phyloP scores from a whole-genome alignment of 2,113 vertebrate genomes.

The Accipiter cooperii region DNA sequence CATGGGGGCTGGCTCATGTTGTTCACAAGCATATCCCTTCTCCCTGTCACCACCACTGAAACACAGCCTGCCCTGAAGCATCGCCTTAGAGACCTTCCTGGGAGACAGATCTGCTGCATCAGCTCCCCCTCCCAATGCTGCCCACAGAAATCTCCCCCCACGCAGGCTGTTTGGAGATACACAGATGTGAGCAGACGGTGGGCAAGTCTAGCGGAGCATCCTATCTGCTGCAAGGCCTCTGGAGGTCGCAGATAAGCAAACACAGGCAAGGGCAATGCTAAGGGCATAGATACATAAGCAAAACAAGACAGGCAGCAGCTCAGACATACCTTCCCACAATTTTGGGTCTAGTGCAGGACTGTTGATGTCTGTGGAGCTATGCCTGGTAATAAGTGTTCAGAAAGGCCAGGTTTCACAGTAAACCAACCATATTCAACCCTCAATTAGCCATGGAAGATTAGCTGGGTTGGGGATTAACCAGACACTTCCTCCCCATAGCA shows the following conservation, averaged over 20 bases:
- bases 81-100: neutral
- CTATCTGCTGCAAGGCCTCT: neutral
- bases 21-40: neutral
- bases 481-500: neutral
- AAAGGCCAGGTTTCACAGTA: neutral
- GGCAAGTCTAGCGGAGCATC: neutral
- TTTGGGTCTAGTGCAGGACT: neutral
- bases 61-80: neutral
- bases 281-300: neutral
- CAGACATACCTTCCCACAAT: neutral
- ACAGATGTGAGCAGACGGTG: neutral
- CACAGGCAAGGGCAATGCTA: neutral
- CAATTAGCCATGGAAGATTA: neutral
- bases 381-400: neutral
- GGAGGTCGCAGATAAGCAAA: neutral
- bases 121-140: neutral
- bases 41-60: neutral
- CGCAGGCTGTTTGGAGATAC: neutral
- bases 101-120: neutral
- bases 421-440: neutral
- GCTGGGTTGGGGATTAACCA: neutral
- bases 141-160: rapidly evolving
- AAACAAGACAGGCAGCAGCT: neutral
- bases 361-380: neutral
- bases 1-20: neutral